Evolutionary conservation across 30 jellyfish, hydroid and myxozoan genomes (phyloP), one percentile per base, ranked within the genome.

Genomic region (Haliclystus octoradiatus): DNA sequence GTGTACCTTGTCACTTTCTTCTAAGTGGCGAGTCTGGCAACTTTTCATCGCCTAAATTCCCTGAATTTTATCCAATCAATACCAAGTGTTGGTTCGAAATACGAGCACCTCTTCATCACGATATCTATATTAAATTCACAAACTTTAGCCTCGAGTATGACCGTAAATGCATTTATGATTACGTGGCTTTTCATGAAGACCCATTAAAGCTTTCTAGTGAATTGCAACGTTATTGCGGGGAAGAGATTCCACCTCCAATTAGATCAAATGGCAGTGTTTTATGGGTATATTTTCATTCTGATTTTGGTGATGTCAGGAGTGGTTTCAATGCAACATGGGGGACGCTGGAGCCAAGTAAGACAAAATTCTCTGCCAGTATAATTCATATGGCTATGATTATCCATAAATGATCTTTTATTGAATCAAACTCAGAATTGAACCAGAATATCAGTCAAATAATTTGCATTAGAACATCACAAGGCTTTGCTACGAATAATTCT

Each of bases 311-410:
- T 62, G 82, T 69, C 5, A 26, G 66, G 69, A 61, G 63, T 30
- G 99, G 99, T 0, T 91, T 91, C 67, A 76, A 68, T 32, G 99
- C 94, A 1, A 73, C 81, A 0, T 91, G 99, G 99, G 84, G 74
- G 26, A 78, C 82, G 13, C 69, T 91, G n/a, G 68, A 72, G 49
- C 99, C 99, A 49, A 71, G 99, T 82, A 74, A 68, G 83, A n/a
- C n/a, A n/a, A n/a, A n/a, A n/a, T n/a, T n/a, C n/a, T n/a, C n/a
- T n/a, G n/a, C n/a, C n/a, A n/a, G n/a, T n/a, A n/a, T n/a, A n/a
- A n/a, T n/a, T n/a, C n/a, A n/a, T n/a, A n/a, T n/a, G n/a, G n/a
- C n/a, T n/a, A n/a, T n/a, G n/a, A n/a, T n/a, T n/a, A n/a, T n/a
- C n/a, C n/a, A n/a, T n/a, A n/a, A n/a, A n/a, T n/a, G n/a, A n/a